Conservation (phyloP, 2,113 vertebrate genomes). For the human region GRCh38 chrX:37644001-37644500, state of each 20-base stretch:
- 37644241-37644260: background rate
- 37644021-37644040: background rate
- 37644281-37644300: background rate
- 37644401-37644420: background rate
- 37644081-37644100: background rate
- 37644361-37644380: background rate
- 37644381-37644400: background rate
- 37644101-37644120: background rate
- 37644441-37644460: background rate
- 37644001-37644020: constrained; percentile 20
- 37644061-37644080: background rate
- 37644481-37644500: background rate
- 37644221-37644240: background rate
- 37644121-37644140: background rate
- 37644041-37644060: background rate
- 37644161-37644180: background rate
- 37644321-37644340: background rate
- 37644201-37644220: background rate
- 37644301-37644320: background rate
- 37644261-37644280: background rate
- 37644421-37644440: background rate
- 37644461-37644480: background rate
- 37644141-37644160: background rate
- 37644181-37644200: background rate
- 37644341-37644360: constrained; percentile 6